Evolutionary conservation across 2,113 vertebrate genomes (phyloP), one percentile per base, ranked within the genome.

Genomic region (Psophia crepitans): DNA sequence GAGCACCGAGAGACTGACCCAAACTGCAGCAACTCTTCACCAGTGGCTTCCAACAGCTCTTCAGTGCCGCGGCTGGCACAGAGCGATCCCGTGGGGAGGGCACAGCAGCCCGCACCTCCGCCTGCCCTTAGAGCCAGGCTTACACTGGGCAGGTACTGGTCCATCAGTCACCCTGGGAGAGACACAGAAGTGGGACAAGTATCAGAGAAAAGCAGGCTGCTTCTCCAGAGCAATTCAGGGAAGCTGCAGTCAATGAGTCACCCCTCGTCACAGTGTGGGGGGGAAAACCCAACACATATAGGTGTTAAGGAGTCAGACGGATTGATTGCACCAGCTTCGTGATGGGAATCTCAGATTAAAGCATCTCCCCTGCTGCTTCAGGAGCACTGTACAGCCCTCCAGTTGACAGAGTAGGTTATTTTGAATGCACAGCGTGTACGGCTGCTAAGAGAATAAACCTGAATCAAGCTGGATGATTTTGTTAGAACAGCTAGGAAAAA

Each of bases 291-390:
- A 15, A 41, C 49, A 26, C 39, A 12, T 6, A 6, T 3, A 57
- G 35, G 24, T 44, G 21, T 87, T 26, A 35, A 79, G 69, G 60
- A 84, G 71, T 77, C 60, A 56, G 79, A n/a, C 5, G 44, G 46
- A 70, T 56, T 56, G 79, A 93, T 49, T 80, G 57, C 63, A 66
- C 68, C 63, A 44, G 70, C 54, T 69, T 68, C 10, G 2, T 48
- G 37, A 58, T 11, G 33, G 61, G 70, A 73, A 39, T 73, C 58
- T 68, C 8, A 5, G 54, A 90, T 76, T 48, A 74, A 91, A 92
- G 68, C 64, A 57, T n/a, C 90, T 84, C 79, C 89, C 90, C 88
- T 86, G 88, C 90, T 92, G 95, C 68, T 89, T 39, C 73, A 75
- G 79, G n/a, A 91, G 78, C 54, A 46, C 66, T 14, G 41, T 7